Evolutionary conservation across 1,140 invertebrate genomes (phyloP), one percentile per base, ranked within the genome.

Genomic region (Batillaria attramentaria): DNA sequence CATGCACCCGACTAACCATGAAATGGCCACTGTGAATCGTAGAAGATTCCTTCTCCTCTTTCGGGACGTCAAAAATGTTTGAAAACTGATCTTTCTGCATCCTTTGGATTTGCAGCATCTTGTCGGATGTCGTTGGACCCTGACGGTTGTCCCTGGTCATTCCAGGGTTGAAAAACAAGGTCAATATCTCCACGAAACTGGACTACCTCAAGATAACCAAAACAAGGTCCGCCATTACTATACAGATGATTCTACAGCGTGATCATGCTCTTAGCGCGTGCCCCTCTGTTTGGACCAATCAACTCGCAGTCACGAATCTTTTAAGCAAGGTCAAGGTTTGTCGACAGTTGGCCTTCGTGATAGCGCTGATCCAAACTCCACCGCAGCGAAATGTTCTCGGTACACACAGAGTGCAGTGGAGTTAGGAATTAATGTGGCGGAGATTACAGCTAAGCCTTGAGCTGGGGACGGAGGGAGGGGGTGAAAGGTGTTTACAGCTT

Each of bases 21-120:
- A 99, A 99, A 91, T 99, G 97, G 33, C 98, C 98, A 85, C 97
- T 98, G 90, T 99, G 97, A 85, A 99, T 99, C 5, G 78, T 80
- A 39, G 60, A 43, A 28, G 50, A 60, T 16, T 82, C 79, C 69
- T 77, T 76, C 24, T 81, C 76, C 16, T 41, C 20, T 16, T 65
- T 39, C 8, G 50, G n/a, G 43, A 39, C 60, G 62, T 81, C 80
- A n/a, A 50, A 69, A 35, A 72, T 57, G 20, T 33, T 68, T 16
- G 33, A 42, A 35, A 70, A 41, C 16, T 62, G 28, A 41, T 10
- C 39, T 28, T 75, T 75, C 37, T 65, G 54, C 39, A 35, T 39
- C 35, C 35, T 70, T 80, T 82, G 78, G 41, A 82, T 73, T 43
- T 81, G 80, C 73, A 81, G 18, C 80, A 81, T 84, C 28, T 50